phyloP scores from a whole-genome alignment of 2,113 vertebrate genomes.

The Diadophis punctatus region DNA sequence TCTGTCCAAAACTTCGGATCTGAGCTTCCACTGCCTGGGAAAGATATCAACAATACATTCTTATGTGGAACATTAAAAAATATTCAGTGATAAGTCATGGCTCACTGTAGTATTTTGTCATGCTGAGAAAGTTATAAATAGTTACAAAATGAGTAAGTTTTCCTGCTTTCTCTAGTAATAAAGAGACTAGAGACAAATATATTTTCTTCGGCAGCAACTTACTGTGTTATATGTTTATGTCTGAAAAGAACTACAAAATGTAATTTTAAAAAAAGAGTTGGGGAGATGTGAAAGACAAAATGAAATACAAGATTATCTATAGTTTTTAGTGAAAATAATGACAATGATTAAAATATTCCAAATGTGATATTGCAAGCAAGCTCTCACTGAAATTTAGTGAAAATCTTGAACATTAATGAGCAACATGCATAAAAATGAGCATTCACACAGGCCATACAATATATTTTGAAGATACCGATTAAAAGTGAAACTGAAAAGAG shows the following conservation, averaged over 20 bases:
- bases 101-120: neutral
- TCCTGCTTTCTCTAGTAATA: neutral
- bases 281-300: slow-evolving; percentile 49
- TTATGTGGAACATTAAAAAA: slow-evolving; percentile 31
- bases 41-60: slow-evolving; percentile 54
- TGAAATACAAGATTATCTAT: slow-evolving; percentile 42
- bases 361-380: slow-evolving; percentile 40
- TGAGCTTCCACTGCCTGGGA: slow-evolving; percentile 95
- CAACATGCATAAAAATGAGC: too few species aligned
- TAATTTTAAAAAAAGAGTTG: slow-evolving; percentile 55
- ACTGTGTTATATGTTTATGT: slow-evolving; percentile 67
- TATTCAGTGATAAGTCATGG: slow-evolving; percentile 34
- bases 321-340: slow-evolving; percentile 44
- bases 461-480: too few species aligned
- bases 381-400: slow-evolving; percentile 47
- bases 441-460: too few species aligned
- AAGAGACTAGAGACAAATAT: slow-evolving; percentile 34
- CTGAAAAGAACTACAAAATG: slow-evolving; percentile 67
- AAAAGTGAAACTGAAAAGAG: neutral
- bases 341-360: slow-evolving; percentile 35
- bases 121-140: slow-evolving; percentile 18
- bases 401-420: slow-evolving; percentile 22
- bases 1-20: slow-evolving; percentile 97
- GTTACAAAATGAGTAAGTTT: neutral
- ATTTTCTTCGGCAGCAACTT: slow-evolving; percentile 69